Conservation (phyloP, 2,888 invertebrate species). For the Nymphalis urticae region DNA sequence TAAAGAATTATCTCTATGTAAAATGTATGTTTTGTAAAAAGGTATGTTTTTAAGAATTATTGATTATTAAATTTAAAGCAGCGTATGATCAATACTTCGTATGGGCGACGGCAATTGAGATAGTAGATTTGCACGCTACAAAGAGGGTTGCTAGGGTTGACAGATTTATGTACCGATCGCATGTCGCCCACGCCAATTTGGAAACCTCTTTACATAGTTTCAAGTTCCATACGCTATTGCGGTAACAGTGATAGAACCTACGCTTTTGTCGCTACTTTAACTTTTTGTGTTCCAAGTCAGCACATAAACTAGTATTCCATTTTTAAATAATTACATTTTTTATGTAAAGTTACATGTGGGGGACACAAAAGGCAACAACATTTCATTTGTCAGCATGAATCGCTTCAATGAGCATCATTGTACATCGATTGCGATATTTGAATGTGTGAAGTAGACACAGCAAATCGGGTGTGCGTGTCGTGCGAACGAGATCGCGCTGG, state of each 20-base stretch:
- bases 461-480: conserved; percentile 36
- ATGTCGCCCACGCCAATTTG: conserved; percentile 63
- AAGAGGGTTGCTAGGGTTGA: conserved; percentile 48
- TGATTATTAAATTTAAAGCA: background rate
- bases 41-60: no score
- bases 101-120: conserved; percentile 22
- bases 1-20: no score
- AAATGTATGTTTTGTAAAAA: no score
- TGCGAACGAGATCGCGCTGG: conserved; percentile 21
- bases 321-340: no score
- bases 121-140: conserved; percentile 12
- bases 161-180: conserved; percentile 70
- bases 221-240: conserved; percentile 32
- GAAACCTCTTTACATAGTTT: conserved; percentile 52
- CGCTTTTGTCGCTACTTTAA: background rate
- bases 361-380: background rate
- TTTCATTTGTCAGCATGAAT: conserved; percentile 2
- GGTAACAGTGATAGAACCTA: conserved; percentile 26
- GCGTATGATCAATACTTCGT: conserved; percentile 7
- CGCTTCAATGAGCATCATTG: conserved; percentile 8
- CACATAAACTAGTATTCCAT: no score
- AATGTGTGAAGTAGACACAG: conserved; percentile 18
- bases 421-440: conserved; percentile 24
- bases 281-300: no score
- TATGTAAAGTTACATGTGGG: background rate